Conservation (phyloP, 2,113 vertebrate species). For the Ovis aries region DNA sequence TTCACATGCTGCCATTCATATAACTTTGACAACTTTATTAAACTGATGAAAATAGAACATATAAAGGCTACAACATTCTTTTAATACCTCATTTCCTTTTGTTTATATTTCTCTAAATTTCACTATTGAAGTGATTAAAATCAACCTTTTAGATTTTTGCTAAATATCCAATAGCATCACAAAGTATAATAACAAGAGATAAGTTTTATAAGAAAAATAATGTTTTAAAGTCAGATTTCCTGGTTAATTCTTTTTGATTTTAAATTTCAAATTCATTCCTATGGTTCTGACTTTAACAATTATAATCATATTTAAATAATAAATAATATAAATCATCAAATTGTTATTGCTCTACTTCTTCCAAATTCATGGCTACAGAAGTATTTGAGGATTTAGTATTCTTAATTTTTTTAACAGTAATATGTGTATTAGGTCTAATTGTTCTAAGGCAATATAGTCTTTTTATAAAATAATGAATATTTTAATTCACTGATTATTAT, state of each 20-base stretch:
- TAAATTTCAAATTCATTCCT: not conserved
- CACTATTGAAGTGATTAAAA: not conserved
- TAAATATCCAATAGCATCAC: not conserved
- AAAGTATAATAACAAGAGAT: not conserved
- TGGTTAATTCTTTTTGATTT: not conserved
- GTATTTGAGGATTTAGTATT: not conserved
- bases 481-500: not conserved
- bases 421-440: not conserved
- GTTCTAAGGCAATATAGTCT: not conserved
- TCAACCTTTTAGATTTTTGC: not conserved
- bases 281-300: not conserved
- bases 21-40: not conserved
- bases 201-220: not conserved
- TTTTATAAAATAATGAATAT: not conserved
- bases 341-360: not conserved
- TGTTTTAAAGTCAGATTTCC: not conserved
- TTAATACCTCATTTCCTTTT: not conserved
- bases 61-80: not conserved
- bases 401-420: not conserved
- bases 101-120: not conserved
- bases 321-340: not conserved
- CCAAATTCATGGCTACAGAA: not conserved
- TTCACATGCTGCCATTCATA: not conserved
- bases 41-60: not conserved
- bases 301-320: not conserved